Percentiles rank a stretch among this genome's conserved stretches.
Evolutionary conservation across 2,797 vertebrate species (phyloP).

Genomic region (Falco concolor): DNA sequence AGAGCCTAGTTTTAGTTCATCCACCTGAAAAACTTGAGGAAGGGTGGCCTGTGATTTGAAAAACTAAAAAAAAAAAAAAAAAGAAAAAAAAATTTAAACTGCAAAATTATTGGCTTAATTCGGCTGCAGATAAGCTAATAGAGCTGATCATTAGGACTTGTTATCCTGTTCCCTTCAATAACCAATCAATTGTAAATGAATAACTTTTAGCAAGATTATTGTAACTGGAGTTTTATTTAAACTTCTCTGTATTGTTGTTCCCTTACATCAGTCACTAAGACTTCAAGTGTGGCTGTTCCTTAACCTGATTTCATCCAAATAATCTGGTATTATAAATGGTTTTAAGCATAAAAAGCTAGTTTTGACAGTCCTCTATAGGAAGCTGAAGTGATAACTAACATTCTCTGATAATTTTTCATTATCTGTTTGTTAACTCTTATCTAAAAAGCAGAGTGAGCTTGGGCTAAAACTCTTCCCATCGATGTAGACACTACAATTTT

Average conservation of each 20-base stretch:
- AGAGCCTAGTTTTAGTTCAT: not conserved
- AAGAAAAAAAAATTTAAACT: not conserved
- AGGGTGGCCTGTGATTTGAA: not conserved
- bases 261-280: not conserved
- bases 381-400: not conserved
- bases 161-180: not conserved
- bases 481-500: fast-evolving
- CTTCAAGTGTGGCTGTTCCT: not conserved
- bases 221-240: not conserved
- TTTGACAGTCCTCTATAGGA: not conserved
- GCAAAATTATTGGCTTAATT: not conserved
- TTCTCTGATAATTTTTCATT: not conserved
- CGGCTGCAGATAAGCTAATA: not conserved
- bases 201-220: not conserved
- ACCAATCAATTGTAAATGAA: not conserved
- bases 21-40: not conserved
- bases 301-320: not conserved
- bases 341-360: not conserved
- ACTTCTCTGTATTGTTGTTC: not conserved
- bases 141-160: not conserved
- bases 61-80: not conserved
- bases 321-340: not conserved
- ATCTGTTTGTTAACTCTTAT: not conserved
- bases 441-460: not conserved
- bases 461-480: not conserved